Conservation (phyloP, 2,113 vertebrate species). For the Telmatochromis brichardi region DNA sequence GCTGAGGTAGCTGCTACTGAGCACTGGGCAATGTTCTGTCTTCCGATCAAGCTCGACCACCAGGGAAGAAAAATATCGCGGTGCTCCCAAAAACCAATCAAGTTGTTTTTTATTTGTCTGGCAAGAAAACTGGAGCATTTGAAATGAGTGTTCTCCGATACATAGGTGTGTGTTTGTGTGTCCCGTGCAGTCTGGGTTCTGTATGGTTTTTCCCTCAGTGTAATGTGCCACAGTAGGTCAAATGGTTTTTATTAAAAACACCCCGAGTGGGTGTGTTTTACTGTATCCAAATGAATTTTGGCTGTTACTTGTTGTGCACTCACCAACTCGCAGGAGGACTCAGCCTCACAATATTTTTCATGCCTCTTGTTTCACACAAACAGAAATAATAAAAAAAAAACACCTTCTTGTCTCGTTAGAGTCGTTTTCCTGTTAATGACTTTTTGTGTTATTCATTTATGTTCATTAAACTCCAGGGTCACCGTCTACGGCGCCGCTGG, state of each 20-base stretch:
- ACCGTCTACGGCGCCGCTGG: constrained; percentile 90
- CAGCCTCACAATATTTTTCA: background rate
- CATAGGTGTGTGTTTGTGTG: background rate
- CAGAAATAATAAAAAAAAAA: accelerated
- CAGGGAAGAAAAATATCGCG: constrained; percentile 35
- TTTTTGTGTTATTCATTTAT: background rate
- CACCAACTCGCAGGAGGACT: background rate
- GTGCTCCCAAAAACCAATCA: constrained; percentile 39
- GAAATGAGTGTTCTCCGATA: constrained; percentile 2
- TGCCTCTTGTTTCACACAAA: background rate
- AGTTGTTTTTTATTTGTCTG: background rate
- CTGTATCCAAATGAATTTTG: background rate
- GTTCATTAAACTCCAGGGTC: constrained; percentile 72
- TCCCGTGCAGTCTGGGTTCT: background rate
- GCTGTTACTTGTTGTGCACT: background rate
- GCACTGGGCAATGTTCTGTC: constrained; percentile 11
- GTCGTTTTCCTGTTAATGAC: background rate
- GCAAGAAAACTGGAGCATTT: constrained; percentile 17
- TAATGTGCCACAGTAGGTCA: background rate
- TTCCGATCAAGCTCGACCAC: constrained; percentile 6
- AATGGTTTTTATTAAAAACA: background rate
- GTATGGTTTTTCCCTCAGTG: background rate
- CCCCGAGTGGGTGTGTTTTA: background rate
- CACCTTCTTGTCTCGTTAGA: background rate
- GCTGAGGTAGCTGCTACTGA: constrained; percentile 55